A percentile compares a stretch with the other conserved stretches of the same genome.
phyloP scores from a whole-genome alignment of 2,888 invertebrate genomes.

The Ditula angustiorana region DNA sequence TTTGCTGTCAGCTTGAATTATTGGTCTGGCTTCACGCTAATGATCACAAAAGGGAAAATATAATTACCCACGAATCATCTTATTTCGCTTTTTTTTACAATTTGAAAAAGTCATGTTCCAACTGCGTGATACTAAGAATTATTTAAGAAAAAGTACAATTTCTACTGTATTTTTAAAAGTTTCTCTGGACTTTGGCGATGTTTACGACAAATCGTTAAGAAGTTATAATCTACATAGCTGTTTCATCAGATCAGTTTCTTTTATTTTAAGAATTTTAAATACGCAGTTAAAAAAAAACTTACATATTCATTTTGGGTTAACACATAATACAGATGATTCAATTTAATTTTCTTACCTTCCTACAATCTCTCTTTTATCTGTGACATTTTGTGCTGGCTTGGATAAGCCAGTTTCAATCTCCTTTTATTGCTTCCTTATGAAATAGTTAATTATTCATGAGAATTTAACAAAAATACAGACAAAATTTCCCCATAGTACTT shows the following conservation, averaged over 20 bases:
- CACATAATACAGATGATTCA: not conserved
- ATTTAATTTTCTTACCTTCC: not conserved
- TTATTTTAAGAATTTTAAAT: too few relatives aligned
- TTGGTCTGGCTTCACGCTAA: not conserved
- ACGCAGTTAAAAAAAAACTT: too few relatives aligned
- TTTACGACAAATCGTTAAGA: too few relatives aligned
- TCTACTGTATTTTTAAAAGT: too few relatives aligned
- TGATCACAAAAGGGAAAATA: not conserved
- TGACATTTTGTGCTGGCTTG: not conserved
- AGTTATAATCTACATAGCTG: too few relatives aligned
- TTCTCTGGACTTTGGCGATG: too few relatives aligned
- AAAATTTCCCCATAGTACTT: constrained; percentile 7
- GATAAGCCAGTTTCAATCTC: not conserved
- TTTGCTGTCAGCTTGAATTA: not conserved
- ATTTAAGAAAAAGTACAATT: too few relatives aligned
- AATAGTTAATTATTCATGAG: not conserved
- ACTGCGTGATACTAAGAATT: too few relatives aligned
- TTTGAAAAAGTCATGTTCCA: not conserved
- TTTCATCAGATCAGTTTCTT: too few relatives aligned
- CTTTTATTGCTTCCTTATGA: not conserved
- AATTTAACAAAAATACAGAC: constrained; percentile 3
- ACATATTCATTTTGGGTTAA: too few relatives aligned
- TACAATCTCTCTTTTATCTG: not conserved
- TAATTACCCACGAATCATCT: too few relatives aligned
- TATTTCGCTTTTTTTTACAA: not conserved